Evolutionary conservation across 2,797 vertebrate species (phyloP), one percentile per base, ranked within the genome.

Genomic region (Paratrypauchen microcephalus): DNA sequence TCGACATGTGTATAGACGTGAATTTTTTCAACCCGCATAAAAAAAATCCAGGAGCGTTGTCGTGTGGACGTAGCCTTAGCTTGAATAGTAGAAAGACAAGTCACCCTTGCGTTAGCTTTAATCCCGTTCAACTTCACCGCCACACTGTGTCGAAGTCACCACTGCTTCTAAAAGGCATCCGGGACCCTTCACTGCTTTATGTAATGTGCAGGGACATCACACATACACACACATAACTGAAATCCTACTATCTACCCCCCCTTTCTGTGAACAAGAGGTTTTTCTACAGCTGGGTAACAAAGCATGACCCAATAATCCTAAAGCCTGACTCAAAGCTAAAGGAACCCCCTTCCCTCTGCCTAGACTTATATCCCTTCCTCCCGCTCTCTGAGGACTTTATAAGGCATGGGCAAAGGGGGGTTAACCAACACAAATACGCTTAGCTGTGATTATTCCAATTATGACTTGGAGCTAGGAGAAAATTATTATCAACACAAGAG

Each of bases 231-330:
- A 66, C 50, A 62, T 26, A 45, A 75, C 48, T 69, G 65, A 79
- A 45, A 68, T 9, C 56, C 59, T 23, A 23, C n/a, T 65, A n/a
- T 50, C 64, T 72, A 70, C 62, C 69, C 76, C 76, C 73, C 72
- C 70, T 83, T 82, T 87, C 86, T 87, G 87, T 91, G 89, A 93
- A 91, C 88, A 90, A 90, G 88, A 86, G 87, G 60, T 86, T 91
- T 90, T 91, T 92, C 89, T 93, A 92, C 93, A 93, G 93, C 92
- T 93, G 93, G 91, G 89, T 92, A 94, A 93, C 93, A 93, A 93
- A 92, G 93, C 92, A 91, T 94, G 91, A 93, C 92, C 92, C 92
- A 93, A 91, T 94, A 94, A 94, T 93, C 93, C 93, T 84, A 83
- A 90, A 90, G 88, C 89, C 90, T 91, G 88, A 92, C 89, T 93